phyloP scores from a whole-genome alignment of 53 echinoderm and acorn worm species.

The Stichopus horrens region DNA sequence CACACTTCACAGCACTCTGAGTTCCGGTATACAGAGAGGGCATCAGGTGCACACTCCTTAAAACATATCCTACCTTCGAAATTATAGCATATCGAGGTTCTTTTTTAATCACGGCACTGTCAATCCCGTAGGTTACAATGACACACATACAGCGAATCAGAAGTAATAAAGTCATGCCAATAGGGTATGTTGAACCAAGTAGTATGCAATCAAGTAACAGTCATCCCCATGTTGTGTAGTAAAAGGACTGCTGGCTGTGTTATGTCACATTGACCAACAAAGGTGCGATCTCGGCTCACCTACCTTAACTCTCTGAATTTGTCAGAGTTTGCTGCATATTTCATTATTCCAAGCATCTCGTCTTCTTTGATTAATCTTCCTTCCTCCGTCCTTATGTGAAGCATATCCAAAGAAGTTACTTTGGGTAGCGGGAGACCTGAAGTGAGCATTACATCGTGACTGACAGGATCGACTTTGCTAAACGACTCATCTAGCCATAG shows the following conservation, averaged over 20 bases:
- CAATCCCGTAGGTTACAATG: too few species aligned
- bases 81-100: too few species aligned
- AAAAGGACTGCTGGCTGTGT: slow-evolving; percentile 28
- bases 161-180: slow-evolving; percentile 20
- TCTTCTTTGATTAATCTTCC: slow-evolving; percentile 7
- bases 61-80: too few species aligned
- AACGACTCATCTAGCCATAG: slow-evolving; percentile 26
- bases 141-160: background rate
- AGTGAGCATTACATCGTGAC: slow-evolving; percentile 5
- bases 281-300: background rate
- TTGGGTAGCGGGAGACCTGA: slow-evolving; percentile 26
- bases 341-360: slow-evolving; percentile 34
- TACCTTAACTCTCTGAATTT: slow-evolving; percentile 15
- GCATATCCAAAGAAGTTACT: slow-evolving; percentile 29
- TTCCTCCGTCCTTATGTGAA: slow-evolving; percentile 35
- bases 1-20: slow-evolving; percentile 38
- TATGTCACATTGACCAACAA: background rate
- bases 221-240: slow-evolving; percentile 26
- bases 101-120: too few species aligned
- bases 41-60: too few species aligned
- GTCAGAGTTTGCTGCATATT: slow-evolving; percentile 29
- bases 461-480: slow-evolving; percentile 27
- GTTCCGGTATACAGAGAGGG: slow-evolving; percentile 14
- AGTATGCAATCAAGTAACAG: slow-evolving; percentile 21
- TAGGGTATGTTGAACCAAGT: slow-evolving; percentile 15